Base-by-base conservation (phyloP, 2,888 invertebrate genomes). In the Rhamnusium bicolor region DNA sequence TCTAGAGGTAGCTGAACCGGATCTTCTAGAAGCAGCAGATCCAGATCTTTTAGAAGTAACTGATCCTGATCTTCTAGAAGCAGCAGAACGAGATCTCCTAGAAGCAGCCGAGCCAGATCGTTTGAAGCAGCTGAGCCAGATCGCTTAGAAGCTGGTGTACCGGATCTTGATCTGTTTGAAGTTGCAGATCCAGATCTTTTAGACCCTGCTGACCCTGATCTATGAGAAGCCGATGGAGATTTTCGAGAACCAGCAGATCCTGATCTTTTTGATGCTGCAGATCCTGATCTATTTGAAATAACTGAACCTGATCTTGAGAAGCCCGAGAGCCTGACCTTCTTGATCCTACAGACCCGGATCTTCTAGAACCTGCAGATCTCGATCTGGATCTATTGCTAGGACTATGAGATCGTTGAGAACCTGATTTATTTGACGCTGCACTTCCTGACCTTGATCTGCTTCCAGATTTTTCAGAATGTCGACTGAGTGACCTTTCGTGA, bases 291-390 rank as follows among this genome's bases (percentile, higher is more conserved):
- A 18, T 82, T 83, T 1, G 89, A 89, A 0, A 74, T 77, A 8
- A 65, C 82, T 89, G 24, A 79, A 19, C 80, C 86, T 10, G 90
- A 90, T 80, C 89, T 90, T 71, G 86, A 69, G 90, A 90, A 7
- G 84, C 78, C 60, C 83, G 81, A 89, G 21, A 78, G 16, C 80
- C 86, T 10, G 90, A 90, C 80, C 89, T 90, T 72, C 88, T 86
- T 69, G 90, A 90, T 3, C 84, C 89, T 7, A 89, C 58, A 16
- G 73, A 77, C 0, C 70, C 73, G 10, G 79, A 80, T 29, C 79
- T 81, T 32, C 73, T 73, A 8, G 82, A 81, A 58, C 14, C 58
- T 18, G 79, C 60, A 24, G 73, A 71, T 14, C 66, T 46, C 19
- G 72, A 78, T 71, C 60, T 75, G 73, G 73, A 76, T 75, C 66